A percentile compares a stretch with the other conserved stretches of the same genome.
Conservation (phyloP, 2,113 vertebrate species). For the Tupaia chinensis region DNA sequence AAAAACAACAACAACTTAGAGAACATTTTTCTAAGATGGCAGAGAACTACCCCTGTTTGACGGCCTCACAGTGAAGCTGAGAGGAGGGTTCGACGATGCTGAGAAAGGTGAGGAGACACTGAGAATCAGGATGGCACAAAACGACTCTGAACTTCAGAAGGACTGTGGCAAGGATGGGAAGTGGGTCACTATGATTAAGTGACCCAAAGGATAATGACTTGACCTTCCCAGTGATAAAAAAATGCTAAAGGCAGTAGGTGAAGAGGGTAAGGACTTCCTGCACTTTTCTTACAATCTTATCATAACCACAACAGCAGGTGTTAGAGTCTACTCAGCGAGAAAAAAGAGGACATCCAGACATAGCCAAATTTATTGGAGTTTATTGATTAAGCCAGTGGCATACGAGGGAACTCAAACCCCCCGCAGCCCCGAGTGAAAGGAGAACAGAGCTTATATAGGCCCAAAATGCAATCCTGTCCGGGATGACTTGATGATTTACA, state of each 20-base stretch:
- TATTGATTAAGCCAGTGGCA: too few relatives aligned
- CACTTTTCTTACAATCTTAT: background rate
- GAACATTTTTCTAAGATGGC: constrained; percentile 33
- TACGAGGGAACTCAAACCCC: too few relatives aligned
- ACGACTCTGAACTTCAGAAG: background rate
- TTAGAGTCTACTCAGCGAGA: too few relatives aligned
- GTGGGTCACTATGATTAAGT: background rate
- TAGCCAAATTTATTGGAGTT: too few relatives aligned
- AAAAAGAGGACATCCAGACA: too few relatives aligned
- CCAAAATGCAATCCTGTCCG: too few relatives aligned
- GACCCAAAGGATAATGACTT: background rate
- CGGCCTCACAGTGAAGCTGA: background rate
- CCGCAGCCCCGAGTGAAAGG: too few relatives aligned
- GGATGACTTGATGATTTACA: too few relatives aligned
- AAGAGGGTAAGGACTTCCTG: background rate
- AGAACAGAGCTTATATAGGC: too few relatives aligned
- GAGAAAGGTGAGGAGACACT: background rate
- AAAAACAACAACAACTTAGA: background rate
- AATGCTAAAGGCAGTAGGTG: background rate
- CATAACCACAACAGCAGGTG: background rate
- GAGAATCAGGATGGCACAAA: background rate
- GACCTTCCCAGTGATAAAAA: background rate
- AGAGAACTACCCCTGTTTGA: background rate
- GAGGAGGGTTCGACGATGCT: background rate
- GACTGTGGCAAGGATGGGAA: background rate